Evolutionary conservation across 2,888 invertebrate genomes (phyloP).

Genomic region (Aproaerema taeniolella): DNA sequence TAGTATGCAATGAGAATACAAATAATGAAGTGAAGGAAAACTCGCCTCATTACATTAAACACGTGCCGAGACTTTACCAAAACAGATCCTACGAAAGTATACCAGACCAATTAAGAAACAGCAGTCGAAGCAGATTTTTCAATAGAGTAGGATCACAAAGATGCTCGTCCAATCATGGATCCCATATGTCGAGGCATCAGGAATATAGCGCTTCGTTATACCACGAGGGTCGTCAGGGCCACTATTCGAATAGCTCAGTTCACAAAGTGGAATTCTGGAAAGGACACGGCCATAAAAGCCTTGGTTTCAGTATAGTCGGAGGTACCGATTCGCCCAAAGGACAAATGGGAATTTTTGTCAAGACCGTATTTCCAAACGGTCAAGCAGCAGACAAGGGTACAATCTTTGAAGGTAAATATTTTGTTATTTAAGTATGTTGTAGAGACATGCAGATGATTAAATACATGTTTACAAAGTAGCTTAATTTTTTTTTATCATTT

Average conservation of each 20-base stretch:
- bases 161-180: conserved; percentile 45
- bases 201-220: conserved; percentile 41
- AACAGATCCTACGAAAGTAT: conserved; percentile 71
- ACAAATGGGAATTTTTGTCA: conserved; percentile 92
- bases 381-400: conserved; percentile 91
- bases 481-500: conserved; percentile 15
- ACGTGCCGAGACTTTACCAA: conserved; percentile 62
- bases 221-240: conserved; percentile 44
- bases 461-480: background rate
- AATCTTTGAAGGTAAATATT: conserved; percentile 85
- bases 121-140: conserved; percentile 63
- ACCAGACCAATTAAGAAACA: conserved; percentile 63
- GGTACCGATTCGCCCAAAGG: conserved; percentile 93
- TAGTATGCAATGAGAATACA: conserved; percentile 46
- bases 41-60: conserved; percentile 61
- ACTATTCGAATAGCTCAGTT: conserved; percentile 50
- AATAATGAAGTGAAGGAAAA: conserved; percentile 65
- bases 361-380: conserved; percentile 91
- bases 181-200: conserved; percentile 52
- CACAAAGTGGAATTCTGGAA: conserved; percentile 84
- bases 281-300: conserved; percentile 88
- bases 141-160: conserved; percentile 66
- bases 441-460: too few relatives aligned
- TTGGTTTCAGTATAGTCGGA: conserved; percentile 94
- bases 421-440: background rate